Conservation (phyloP, 2,888 invertebrate genomes). For the Pteria penguin region DNA sequence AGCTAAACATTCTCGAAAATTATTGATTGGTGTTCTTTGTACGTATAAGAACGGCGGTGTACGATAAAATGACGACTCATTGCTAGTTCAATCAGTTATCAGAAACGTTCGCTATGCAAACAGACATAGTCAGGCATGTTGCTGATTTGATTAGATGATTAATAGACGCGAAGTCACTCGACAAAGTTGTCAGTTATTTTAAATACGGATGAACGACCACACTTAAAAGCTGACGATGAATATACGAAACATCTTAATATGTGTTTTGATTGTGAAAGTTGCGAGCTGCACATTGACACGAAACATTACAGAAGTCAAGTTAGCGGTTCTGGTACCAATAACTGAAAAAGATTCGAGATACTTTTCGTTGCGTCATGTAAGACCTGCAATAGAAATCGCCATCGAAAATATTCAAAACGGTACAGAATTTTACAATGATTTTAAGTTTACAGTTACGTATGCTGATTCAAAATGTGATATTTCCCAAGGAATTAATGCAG, state of each 20-base stretch:
- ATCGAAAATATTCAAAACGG: neutral
- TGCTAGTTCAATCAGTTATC: neutral
- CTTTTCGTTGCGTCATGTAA: neutral
- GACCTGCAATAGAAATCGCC: neutral
- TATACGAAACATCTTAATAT: no score
- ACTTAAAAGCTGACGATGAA: no score
- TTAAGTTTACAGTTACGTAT: constrained; percentile 56
- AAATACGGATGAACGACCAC: no score
- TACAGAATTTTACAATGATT: constrained; percentile 5
- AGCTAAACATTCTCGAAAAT: no score
- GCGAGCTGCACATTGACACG: no score
- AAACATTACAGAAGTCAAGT: neutral
- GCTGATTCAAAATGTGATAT: constrained; percentile 67
- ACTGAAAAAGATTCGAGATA: neutral
- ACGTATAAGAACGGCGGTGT: no score
- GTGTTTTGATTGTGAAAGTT: no score
- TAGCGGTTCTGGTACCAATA: neutral
- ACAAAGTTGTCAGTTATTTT: no score
- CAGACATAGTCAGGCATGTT: neutral
- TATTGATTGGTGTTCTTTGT: no score
- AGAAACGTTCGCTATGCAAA: neutral
- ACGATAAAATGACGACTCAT: neutral
- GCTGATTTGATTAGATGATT: neutral
- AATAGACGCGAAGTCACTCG: neutral
- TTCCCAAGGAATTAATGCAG: constrained; percentile 69